Evolutionary conservation across 2,113 vertebrate species (phyloP), one percentile per base, ranked within the genome.

Genomic region (Equus przewalskii): DNA sequence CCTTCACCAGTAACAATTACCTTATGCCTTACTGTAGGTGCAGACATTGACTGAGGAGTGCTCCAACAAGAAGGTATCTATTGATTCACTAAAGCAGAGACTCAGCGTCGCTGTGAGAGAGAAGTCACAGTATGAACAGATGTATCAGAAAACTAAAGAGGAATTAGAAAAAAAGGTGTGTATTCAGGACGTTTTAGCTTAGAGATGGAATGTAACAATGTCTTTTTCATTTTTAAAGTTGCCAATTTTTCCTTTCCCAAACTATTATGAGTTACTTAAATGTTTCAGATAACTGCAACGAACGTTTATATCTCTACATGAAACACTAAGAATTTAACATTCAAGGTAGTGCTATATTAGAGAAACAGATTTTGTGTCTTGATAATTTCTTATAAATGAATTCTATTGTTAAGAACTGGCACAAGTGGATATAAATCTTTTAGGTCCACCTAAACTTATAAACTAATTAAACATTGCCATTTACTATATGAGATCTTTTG

Each of bases 21-120:
- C 90, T 93, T 95, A 26, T 76, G n/a, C 26, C 91, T 97, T 97
- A 49, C 93, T 98, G 60, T 97, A 99, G 99, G 98, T 99, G 62
- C 99, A 99, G 96, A 94, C 98, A 93, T 98, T 99, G 97, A 98
- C 99, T 80, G 99, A 99, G 94, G 99, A 99, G 70, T 99, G 99
- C 96, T 98, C 98, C 18, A 99, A 99, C 96, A 99, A 99, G 98
- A 99, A 99, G 96, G 89, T 98, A 62, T 98, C 99, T 28, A 97
- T 99, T 87, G 99, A 99, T 67, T 99, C 99, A 81, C 97, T 99
- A 91, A 99, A 99, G 98, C 99, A 99, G 97, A 99, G 99, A 97
- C 98, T 99, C 97, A 99, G 94, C 91, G 98, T 99, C 65, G 98
- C 99, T 69, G 98, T 98, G 56, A 98, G 99, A 95, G 99, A 99